A percentile compares a stretch with the other conserved stretches of the same genome.
These are phyloP conservation scores for western clawed frog (Xenopus tropicalis) DNA, from an alignment of 2,113 vertebrate species.

Conservation along the genomic window UCB_Xtro_10.0 CM004448.2:114207501-114208000, in stretches of 20 bases:
- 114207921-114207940: too few species aligned
- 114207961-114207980: too few species aligned
- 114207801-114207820: too few species aligned
- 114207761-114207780: not conserved
- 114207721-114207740: conserved; percentile 37
- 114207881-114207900: too few species aligned
- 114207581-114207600: conserved; percentile 40
- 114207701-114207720: conserved; percentile 33
- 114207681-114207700: conserved; percentile 39
- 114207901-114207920: too few species aligned
- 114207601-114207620: conserved; percentile 24
- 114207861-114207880: too few species aligned
- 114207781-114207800: not conserved
- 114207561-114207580: conserved; percentile 21
- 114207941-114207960: too few species aligned
- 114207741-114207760: conserved; percentile 20
- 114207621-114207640: conserved; percentile 38
- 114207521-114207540: not conserved
- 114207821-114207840: too few species aligned
- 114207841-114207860: too few species aligned
- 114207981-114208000: too few species aligned
- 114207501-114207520: not conserved
- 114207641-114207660: conserved; percentile 31
- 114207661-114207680: conserved; percentile 33
- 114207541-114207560: conserved; percentile 29